Conservation (phyloP, 2,888 invertebrate genomes). For the Phlogophora meticulosa region DNA sequence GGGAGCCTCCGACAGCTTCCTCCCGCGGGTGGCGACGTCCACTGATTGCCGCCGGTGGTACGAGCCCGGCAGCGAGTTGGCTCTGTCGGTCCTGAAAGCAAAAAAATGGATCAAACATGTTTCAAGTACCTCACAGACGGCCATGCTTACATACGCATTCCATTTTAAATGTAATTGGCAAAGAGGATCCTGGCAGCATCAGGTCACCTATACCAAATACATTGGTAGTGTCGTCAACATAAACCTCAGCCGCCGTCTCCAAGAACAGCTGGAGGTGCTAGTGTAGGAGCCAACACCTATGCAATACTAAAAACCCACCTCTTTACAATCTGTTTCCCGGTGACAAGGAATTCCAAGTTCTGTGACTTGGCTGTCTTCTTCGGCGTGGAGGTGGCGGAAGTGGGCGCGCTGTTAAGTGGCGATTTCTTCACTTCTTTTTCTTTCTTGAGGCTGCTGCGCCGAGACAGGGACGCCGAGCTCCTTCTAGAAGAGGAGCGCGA, state of each 20-base stretch:
- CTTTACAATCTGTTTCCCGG: conserved; percentile 83
- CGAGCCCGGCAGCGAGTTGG: conserved; percentile 83
- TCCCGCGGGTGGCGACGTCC: conserved; percentile 67
- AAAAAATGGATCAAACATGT: background rate
- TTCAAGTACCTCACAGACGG: no score
- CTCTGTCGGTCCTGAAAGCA: conserved; percentile 77
- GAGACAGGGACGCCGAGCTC: conserved; percentile 78
- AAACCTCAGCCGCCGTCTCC: no score
- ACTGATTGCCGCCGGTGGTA: conserved; percentile 76
- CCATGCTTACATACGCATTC: no score
- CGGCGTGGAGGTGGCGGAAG: conserved; percentile 75
- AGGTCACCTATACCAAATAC: no score
- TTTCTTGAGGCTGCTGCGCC: conserved; percentile 80
- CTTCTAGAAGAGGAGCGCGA: conserved; percentile 79
- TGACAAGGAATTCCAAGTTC: conserved; percentile 82
- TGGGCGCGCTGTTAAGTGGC: conserved; percentile 62
- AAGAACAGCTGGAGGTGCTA: no score
- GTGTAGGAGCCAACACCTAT: no score
- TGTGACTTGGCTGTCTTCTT: conserved; percentile 75
- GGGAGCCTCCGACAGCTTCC: conserved; percentile 67
- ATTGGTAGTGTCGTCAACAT: no score
- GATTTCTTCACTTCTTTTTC: conserved; percentile 68
- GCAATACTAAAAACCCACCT: no score
- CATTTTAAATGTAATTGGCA: no score
- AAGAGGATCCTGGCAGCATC: no score